Conservation (phyloP, 2,113 vertebrate genomes). For the Naja naja region DNA sequence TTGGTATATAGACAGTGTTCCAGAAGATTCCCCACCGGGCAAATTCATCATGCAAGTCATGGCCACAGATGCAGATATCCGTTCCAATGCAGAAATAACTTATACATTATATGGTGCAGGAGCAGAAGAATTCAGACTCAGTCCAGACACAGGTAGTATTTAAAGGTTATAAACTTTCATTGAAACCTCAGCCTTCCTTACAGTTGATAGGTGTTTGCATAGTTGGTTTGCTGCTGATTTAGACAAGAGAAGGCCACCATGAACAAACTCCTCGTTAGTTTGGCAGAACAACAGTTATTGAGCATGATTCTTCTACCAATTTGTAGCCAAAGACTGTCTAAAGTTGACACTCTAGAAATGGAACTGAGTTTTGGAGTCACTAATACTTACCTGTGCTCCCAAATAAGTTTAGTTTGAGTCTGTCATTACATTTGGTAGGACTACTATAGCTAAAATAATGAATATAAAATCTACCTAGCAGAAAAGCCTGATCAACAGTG, state of each 20-base stretch:
- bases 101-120: conserved; percentile 84
- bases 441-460: neutral
- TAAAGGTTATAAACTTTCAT: neutral
- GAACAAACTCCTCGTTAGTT: neutral
- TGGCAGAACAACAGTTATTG: neutral
- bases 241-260: neutral
- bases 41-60: conserved; percentile 88
- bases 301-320: neutral
- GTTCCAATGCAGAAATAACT: conserved; percentile 91
- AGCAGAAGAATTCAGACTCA: conserved; percentile 86
- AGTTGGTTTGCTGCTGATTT: neutral
- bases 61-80: conserved; percentile 90
- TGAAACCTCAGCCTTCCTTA: neutral
- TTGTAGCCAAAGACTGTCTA: neutral
- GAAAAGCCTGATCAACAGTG: neutral
- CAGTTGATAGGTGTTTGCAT: neutral
- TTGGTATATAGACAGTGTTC: conserved; percentile 81
- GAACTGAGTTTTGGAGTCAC: too few species aligned
- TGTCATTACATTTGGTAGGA: neutral
- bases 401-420: too few species aligned
- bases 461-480: too few species aligned
- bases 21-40: conserved; percentile 85
- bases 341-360: neutral
- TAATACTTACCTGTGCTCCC: neutral
- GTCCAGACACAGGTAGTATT: conserved; percentile 85